These are phyloP conservation scores for Euzetes globulus DNA, from an alignment of 2,888 invertebrate species.

Conservation along the genomic window DNA sequence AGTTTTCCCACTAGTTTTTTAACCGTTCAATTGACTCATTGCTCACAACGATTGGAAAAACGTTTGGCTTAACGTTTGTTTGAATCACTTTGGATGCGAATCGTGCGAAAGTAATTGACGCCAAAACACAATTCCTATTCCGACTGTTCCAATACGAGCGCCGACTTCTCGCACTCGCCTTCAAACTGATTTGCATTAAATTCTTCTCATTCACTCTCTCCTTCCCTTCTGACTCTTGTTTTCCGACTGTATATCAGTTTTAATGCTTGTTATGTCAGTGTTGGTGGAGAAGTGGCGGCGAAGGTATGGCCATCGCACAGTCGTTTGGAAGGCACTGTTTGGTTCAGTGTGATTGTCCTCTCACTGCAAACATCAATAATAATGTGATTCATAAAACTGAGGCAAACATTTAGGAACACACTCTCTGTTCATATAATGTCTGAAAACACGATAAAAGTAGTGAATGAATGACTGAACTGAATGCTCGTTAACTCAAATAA, in stretches of 20 bases:
- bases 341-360: not conserved
- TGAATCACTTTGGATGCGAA: not conserved
- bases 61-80: not conserved
- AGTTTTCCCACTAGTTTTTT: conserved; percentile 18
- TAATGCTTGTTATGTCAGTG: conserved; percentile 5
- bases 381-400: conserved; percentile 20
- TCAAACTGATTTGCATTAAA: conserved; percentile 19
- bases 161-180: not conserved
- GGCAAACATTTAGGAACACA: conserved; percentile 18
- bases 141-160: not conserved
- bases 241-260: not conserved
- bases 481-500: not conserved
- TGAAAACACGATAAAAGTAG: not conserved
- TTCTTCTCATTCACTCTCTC: not conserved
- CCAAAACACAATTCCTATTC: not conserved
- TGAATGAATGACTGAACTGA: not conserved
- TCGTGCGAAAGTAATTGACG: conserved; percentile 27
- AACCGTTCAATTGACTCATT: conserved; percentile 20
- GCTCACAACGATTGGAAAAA: not conserved
- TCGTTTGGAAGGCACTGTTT: not conserved
- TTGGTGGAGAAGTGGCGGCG: not conserved
- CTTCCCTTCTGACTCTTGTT: not conserved
- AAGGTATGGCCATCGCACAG: not conserved
- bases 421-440: not conserved
- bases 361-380: conserved; percentile 10